A percentile compares a stretch with the other conserved stretches of the same genome.
Conservation (phyloP, 2,888 invertebrate genomes). For the Aphodius sticticus region DNA sequence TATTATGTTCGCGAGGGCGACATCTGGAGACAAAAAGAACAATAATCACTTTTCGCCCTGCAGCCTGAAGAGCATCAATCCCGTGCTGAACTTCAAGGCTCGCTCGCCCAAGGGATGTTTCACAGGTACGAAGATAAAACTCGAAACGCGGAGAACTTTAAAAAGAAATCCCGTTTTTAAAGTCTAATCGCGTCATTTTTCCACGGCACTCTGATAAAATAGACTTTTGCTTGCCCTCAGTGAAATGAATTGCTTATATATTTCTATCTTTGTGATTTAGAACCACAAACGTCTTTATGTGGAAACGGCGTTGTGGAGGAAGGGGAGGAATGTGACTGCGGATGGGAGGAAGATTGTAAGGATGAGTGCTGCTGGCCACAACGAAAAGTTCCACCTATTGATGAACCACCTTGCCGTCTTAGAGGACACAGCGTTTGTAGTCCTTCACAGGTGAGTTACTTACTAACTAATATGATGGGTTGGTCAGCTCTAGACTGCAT, state of each 20-base stretch:
- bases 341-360: conserved; percentile 96
- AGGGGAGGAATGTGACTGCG: conserved; percentile 98
- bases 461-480: not conserved
- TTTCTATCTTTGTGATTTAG: conserved; percentile 60
- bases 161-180: not conserved
- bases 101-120: conserved; percentile 92
- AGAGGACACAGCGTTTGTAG: conserved; percentile 82
- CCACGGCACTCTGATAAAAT: too few relatives aligned
- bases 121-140: conserved; percentile 68
- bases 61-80: conserved; percentile 90
- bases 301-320: conserved; percentile 98
- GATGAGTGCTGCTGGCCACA: conserved; percentile 95
- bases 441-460: conserved; percentile 75
- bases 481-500: too few relatives aligned
- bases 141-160: not conserved
- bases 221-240: too few relatives aligned
- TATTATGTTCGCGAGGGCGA: conserved; percentile 99
- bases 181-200: not conserved
- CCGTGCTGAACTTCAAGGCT: conserved; percentile 91
- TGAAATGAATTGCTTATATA: not conserved
- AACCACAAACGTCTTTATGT: conserved; percentile 93
- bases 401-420: conserved; percentile 86
- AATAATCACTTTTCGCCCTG: conserved; percentile 98
- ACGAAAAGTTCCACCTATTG: conserved; percentile 76
- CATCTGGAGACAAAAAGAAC: conserved; percentile 96